These are phyloP conservation scores for Dicranocentrus wangi DNA, from an alignment of 2,888 invertebrate genomes.

Conservation along the genomic window DNA sequence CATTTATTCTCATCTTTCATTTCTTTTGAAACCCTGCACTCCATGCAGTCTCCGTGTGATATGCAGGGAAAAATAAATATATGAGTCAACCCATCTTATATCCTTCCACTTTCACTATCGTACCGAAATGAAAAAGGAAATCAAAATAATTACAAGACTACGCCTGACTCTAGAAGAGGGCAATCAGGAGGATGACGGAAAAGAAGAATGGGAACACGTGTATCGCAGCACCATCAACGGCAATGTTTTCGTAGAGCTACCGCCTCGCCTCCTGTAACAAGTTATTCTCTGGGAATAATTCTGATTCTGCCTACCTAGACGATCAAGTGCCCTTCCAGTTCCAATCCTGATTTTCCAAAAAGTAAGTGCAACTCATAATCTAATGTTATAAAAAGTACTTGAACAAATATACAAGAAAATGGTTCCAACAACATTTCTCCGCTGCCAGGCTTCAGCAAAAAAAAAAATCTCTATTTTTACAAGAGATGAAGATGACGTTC, in stretches of 20 bases:
- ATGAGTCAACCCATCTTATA: no score
- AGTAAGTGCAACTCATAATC: neutral
- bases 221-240: no score
- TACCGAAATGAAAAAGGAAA: constrained; percentile 19
- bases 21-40: neutral
- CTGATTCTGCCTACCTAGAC: no score
- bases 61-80: no score
- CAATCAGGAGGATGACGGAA: neutral
- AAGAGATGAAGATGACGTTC: no score
- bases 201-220: neutral
- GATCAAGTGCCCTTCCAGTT: neutral
- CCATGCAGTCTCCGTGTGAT: neutral
- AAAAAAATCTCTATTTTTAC: no score
- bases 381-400: constrained; percentile 11
- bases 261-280: no score
- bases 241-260: no score
- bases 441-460: no score
- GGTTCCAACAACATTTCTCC: constrained; percentile 26
- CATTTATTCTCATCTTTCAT: neutral
- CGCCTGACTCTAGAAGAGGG: constrained; percentile 8
- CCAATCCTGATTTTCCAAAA: neutral
- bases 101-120: no score
- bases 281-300: no score
- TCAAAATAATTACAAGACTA: constrained; percentile 26
- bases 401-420: neutral